phyloP scores from a whole-genome alignment of 1,140 invertebrate genomes.

The Aphelenchoides avenae region DNA sequence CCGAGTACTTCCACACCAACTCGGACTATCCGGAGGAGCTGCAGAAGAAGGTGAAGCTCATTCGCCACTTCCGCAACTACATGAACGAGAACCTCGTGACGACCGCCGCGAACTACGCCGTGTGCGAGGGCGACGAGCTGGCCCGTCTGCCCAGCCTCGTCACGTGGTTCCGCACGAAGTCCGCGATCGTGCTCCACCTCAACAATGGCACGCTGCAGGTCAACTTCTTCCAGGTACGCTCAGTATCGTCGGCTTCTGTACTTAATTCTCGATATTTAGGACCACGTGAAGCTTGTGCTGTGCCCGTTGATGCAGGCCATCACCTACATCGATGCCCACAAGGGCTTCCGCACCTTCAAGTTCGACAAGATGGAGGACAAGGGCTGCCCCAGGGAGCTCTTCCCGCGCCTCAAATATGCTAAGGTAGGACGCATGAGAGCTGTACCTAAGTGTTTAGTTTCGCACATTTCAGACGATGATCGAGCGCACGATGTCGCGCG shows the following conservation, averaged over 20 bases:
- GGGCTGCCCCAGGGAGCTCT: slow-evolving; percentile 71
- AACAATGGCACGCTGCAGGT: slow-evolving; percentile 96
- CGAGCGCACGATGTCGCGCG: too few relatives aligned
- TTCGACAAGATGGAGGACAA: slow-evolving; percentile 76
- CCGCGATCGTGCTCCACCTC: slow-evolving; percentile 90
- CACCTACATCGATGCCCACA: slow-evolving; percentile 85
- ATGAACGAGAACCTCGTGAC: slow-evolving; percentile 97
- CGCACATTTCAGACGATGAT: too few relatives aligned
- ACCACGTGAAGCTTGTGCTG: slow-evolving; percentile 94
- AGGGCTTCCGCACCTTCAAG: slow-evolving; percentile 82
- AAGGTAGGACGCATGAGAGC: too few relatives aligned
- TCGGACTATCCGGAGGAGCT: slow-evolving; percentile 73
- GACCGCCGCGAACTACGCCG: slow-evolving; percentile 57
- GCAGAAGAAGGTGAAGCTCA: slow-evolving; percentile 90
- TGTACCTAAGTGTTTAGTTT: too few relatives aligned
- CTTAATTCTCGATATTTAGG: too few relatives aligned
- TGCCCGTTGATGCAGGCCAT: slow-evolving; percentile 94
- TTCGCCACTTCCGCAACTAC: slow-evolving; percentile 92
- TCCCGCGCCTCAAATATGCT: slow-evolving; percentile 32
- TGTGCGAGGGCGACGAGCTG: slow-evolving; percentile 76
- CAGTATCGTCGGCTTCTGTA: too few relatives aligned
- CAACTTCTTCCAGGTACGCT: slow-evolving; percentile 75
- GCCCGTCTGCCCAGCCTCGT: slow-evolving; percentile 85
- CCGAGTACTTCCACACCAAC: slow-evolving; percentile 81
- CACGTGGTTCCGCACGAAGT: slow-evolving; percentile 89